A percentile compares a stretch with the other conserved stretches of the same genome.
phyloP scores from a whole-genome alignment of 2,797 vertebrate genomes.

The Malacoctenus gilli region DNA sequence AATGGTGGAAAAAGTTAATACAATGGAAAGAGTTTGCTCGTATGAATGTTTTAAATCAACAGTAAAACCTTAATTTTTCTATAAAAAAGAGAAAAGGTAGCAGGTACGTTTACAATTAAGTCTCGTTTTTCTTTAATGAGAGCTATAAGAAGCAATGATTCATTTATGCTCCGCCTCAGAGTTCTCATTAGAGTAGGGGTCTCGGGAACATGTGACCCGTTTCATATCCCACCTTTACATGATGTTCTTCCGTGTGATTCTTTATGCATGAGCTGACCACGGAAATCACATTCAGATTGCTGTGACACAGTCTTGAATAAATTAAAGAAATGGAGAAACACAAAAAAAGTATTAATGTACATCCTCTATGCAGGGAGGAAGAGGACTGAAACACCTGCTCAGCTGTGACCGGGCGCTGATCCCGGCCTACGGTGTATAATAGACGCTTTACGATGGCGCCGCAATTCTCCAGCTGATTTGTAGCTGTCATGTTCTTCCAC shows the following conservation, averaged over 20 bases:
- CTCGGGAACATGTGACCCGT: slow-evolving; percentile 23
- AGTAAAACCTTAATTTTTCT: too few species aligned
- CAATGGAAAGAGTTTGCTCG: background rate
- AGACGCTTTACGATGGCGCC: too few species aligned
- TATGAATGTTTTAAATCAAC: background rate
- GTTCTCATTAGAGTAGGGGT: slow-evolving; percentile 1
- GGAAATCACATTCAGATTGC: slow-evolving; percentile 20
- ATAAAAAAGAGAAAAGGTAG: background rate
- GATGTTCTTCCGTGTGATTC: slow-evolving; percentile 20
- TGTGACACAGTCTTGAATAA: slow-evolving; percentile 12
- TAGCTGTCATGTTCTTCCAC: too few species aligned
- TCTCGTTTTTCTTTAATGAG: background rate
- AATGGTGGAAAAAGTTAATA: background rate
- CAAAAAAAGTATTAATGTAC: background rate
- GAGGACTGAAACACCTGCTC: background rate
- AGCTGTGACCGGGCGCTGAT: background rate
- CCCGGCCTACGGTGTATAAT: background rate
- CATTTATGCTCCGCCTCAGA: background rate
- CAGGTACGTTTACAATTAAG: background rate
- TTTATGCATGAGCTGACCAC: slow-evolving; percentile 33
- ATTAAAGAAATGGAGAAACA: slow-evolving; percentile 16
- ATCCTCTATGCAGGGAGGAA: background rate
- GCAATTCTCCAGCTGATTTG: too few species aligned
- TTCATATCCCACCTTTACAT: slow-evolving; percentile 28
- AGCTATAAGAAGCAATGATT: slow-evolving; percentile 6